Evolutionary conservation across 1,140 invertebrate species (phyloP).

Genomic region (Phenacoccus solenopsis): DNA sequence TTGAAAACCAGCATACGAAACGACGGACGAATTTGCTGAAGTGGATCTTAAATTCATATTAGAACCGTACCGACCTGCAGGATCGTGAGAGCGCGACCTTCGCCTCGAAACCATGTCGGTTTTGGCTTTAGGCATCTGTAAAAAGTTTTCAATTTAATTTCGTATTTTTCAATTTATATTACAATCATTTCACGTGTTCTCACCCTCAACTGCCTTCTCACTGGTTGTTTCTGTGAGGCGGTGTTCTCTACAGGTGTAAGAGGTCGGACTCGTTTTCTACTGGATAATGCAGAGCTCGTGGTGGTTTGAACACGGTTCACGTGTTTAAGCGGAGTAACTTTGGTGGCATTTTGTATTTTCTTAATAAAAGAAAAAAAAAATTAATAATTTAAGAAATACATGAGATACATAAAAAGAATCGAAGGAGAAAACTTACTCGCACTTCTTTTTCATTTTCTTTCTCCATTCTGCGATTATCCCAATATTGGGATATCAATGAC

Average conservation of each 20-base stretch:
- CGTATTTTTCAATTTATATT: not conserved
- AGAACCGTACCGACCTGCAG: not conserved
- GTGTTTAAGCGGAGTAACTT: not conserved
- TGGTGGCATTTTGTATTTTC: not conserved
- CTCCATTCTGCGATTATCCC: not conserved
- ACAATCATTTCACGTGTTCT: not conserved
- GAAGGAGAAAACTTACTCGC: not conserved
- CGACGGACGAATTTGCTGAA: conserved; percentile 1
- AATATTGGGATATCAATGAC: not conserved
- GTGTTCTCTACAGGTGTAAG: not conserved
- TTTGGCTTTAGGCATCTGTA: not conserved
- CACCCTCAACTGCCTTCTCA: not conserved
- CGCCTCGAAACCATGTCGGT: not conserved
- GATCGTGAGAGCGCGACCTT: not conserved
- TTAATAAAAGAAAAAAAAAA: not conserved
- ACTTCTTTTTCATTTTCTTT: conserved; percentile 14
- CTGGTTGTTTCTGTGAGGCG: not conserved
- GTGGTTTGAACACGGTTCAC: not conserved
- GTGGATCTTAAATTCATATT: not conserved
- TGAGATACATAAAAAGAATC: not conserved
- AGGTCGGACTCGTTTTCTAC: not conserved
- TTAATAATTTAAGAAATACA: not conserved
- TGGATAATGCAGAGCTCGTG: not conserved
- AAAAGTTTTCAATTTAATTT: not conserved
- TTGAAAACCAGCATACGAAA: conserved; percentile 6